Evolutionary conservation across 2,113 vertebrate species (phyloP).

Genomic region (Dasyprocta punctata): DNA sequence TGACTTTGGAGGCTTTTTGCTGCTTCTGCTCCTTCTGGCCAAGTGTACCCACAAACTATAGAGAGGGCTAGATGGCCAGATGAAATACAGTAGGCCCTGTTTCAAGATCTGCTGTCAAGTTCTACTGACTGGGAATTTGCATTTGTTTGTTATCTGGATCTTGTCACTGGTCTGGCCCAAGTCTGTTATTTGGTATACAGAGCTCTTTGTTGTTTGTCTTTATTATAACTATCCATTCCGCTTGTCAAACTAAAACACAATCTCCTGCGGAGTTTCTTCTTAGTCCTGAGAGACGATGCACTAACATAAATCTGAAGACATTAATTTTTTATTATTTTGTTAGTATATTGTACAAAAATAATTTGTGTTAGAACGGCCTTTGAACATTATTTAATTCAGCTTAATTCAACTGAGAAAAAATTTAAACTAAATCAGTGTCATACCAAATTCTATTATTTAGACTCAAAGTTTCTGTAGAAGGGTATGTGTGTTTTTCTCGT

Average conservation of each 20-base stretch:
- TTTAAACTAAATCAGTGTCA: constrained; percentile 82
- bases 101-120: neutral
- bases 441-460: constrained; percentile 80
- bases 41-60: neutral
- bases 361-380: neutral
- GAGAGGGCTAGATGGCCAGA: neutral
- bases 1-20: neutral
- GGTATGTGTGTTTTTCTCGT: constrained; percentile 78
- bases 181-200: neutral
- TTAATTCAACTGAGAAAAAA: too few species aligned
- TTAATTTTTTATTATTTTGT: constrained; percentile 50
- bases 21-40: neutral
- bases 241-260: neutral
- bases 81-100: neutral
- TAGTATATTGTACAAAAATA: neutral
- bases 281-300: neutral
- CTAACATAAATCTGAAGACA: neutral
- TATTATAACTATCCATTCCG: neutral
- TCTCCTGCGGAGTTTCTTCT: neutral
- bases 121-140: neutral
- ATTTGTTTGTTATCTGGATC: neutral
- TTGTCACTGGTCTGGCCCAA: neutral
- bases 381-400: constrained; percentile 86
- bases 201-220: neutral
- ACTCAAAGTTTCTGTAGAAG: constrained; percentile 90